phyloP scores from a whole-genome alignment of 2,888 invertebrate species.

The Dorcus hopei region DNA sequence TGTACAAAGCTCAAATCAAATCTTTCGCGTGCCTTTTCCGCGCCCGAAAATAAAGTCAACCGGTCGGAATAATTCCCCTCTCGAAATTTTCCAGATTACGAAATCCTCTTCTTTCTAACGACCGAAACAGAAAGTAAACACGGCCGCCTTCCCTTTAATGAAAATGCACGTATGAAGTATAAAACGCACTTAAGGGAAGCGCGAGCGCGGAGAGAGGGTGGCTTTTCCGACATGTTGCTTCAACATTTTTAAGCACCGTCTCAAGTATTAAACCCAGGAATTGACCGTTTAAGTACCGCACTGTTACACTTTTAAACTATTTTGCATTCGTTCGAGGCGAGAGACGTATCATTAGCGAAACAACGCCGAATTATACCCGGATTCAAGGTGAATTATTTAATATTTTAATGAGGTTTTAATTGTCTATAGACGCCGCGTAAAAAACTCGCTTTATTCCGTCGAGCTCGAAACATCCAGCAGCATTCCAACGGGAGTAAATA shows the following conservation, averaged over 20 bases:
- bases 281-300: neutral
- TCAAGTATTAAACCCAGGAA: conserved; percentile 1
- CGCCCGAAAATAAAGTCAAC: neutral
- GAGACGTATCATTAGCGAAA: no score
- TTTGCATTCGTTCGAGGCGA: no score
- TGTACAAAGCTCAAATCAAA: neutral
- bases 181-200: neutral
- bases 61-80: neutral
- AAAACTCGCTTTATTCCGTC: no score
- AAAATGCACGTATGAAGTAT: neutral
- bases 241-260: conserved; percentile 1
- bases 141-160: neutral
- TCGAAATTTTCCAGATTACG: neutral
- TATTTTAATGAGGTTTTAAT: no score
- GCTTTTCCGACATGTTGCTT: neutral
- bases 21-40: neutral
- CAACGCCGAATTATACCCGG: no score
- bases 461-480: no score
- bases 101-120: neutral
- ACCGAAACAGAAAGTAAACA: neutral
- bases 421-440: no score
- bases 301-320: no score
- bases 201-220: neutral
- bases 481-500: conserved; percentile 2
- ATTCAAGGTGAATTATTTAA: no score